Conservation (phyloP, 2,113 vertebrate species). For the Lepisosteus oculatus region DNA sequence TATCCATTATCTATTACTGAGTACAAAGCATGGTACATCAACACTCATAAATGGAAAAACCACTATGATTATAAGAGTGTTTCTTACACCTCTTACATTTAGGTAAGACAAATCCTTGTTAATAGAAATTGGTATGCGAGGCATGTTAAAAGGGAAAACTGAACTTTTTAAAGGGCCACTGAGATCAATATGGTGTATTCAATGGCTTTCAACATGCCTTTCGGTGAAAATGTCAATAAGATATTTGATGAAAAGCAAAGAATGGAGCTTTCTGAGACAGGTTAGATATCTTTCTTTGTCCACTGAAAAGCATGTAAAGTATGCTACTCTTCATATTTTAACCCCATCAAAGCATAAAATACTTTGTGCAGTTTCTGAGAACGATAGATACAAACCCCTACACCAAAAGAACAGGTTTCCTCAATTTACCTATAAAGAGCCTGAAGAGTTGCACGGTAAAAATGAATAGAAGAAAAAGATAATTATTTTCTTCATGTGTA, state of each 20-base stretch:
- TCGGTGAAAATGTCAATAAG: neutral
- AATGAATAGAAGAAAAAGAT: neutral
- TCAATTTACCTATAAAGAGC: neutral
- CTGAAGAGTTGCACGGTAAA: neutral
- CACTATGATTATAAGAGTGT: no score
- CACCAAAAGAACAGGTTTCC: neutral
- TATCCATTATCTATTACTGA: no score
- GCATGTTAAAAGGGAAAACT: no score
- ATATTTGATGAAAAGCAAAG: neutral
- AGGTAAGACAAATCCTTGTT: no score
- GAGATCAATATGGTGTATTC: no score
- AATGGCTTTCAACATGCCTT: no score
- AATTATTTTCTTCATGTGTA: no score
- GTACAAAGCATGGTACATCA: no score
- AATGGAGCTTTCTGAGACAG: neutral
- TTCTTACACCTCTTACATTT: no score
- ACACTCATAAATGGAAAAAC: no score
- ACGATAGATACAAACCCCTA: slow-evolving; percentile 6
- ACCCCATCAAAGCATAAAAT: slow-evolving; percentile 9
- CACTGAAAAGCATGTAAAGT: neutral
- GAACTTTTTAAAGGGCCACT: no score
- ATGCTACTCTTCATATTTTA: neutral
- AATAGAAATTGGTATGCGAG: no score
- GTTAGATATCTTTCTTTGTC: neutral
- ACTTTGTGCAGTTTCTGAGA: neutral